A percentile compares a stretch with the other conserved stretches of the same genome.
Conservation (phyloP, 2,113 vertebrate species). For the Sinosuthora webbiana region DNA sequence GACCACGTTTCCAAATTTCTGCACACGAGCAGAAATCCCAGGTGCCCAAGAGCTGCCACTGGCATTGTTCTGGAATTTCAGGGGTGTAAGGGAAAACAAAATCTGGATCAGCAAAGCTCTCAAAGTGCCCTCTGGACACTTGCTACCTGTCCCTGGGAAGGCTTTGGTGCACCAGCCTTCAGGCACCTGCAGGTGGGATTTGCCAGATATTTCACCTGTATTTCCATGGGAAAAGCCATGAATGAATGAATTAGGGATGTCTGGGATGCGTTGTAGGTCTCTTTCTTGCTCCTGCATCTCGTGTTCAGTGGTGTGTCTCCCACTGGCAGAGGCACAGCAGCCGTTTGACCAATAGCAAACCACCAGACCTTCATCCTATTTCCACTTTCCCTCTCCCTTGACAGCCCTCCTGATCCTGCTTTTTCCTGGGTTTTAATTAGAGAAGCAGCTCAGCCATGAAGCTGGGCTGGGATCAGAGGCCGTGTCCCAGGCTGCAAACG, state of each 20-base stretch:
- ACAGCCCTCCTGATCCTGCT: neutral
- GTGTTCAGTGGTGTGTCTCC: neutral
- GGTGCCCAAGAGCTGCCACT: neutral
- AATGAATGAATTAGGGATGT: neutral
- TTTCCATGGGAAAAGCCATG: neutral
- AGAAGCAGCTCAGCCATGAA: conserved; percentile 29
- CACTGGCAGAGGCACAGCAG: neutral
- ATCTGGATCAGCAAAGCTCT: neutral
- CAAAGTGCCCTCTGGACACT: neutral
- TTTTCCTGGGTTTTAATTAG: neutral
- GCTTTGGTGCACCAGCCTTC: neutral
- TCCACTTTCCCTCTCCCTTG: neutral
- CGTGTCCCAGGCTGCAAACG: neutral
- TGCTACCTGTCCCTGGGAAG: neutral
- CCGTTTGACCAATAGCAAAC: neutral
- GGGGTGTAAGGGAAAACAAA: neutral
- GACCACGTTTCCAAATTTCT: neutral
- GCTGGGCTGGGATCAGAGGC: neutral
- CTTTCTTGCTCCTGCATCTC: neutral
- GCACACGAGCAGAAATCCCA: neutral
- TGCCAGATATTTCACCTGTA: neutral
- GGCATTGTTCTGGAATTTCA: neutral
- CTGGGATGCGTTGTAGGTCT: neutral
- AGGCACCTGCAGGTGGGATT: neutral
- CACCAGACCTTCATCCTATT: neutral